Base-by-base conservation (phyloP, 2,113 vertebrate genomes). In the Oryzias javanicus region DNA sequence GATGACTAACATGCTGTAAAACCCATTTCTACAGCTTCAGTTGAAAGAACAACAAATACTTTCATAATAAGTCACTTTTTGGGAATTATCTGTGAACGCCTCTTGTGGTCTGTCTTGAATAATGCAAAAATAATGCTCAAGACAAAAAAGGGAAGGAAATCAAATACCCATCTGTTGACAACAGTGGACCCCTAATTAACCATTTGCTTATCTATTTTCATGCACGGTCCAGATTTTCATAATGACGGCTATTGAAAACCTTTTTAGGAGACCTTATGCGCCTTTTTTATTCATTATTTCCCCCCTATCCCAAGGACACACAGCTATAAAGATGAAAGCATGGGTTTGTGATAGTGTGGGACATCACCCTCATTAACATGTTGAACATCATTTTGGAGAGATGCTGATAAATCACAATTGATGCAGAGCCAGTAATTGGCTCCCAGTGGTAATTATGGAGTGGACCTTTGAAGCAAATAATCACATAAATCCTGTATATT, bases 401-500 rank as follows among this genome's bases (percentile, higher is more conserved):
- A 57, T 25, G 7, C 53, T 51, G 66, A 81, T 78, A 70, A 81
- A 77, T 81, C 54, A 65, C 56, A 67, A 59, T 19, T 35, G 61
- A 72, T 51, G 73, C 49, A 72, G 70, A 74, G 60, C 60, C 68
- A 41, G 64, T 79, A 79, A 83, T 75, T 70, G 82, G 67, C 78
- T 84, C 85, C 70, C 72, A 50, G 27, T 69, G 65, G 81, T 82
- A 80, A 82, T 86, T 73, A 77, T 49, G 45, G 62, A 76, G 60
- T 70, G 72, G 62, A 72, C 77, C 55, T 81, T 83, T 78, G 67
- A 82, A 73, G 70, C 42, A 79, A 60, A 81, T 75, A 60, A 72
- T 67, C 65, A 8, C 67, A 68, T 78, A 70, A 78, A 78, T 74
- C 72, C 42, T 17, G 50, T 65, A 67, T 67, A 79, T 78, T 79